phyloP scores from a whole-genome alignment of 2,888 invertebrate species.

The Nipponacmea schrenckii region DNA sequence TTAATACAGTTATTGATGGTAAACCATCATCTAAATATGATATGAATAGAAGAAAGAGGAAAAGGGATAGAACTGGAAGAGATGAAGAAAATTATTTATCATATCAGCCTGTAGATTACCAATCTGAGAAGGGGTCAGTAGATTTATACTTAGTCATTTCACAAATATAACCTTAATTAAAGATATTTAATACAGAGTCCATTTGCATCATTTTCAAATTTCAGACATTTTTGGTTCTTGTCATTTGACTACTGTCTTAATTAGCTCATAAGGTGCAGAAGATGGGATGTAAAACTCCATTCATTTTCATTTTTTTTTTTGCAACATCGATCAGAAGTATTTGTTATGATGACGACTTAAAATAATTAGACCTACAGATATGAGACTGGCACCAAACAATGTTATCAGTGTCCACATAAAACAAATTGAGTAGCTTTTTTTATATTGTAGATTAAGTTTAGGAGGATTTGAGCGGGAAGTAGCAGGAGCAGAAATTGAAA shows the following conservation, averaged over 20 bases:
- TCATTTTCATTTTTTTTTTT: too few species aligned
- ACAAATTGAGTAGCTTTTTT: too few species aligned
- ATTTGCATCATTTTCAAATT: neutral
- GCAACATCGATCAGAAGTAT: too few species aligned
- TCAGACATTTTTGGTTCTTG: too few species aligned
- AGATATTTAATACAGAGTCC: too few species aligned
- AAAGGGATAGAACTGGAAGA: slow-evolving; percentile 38
- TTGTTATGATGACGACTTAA: too few species aligned
- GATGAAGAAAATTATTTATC: slow-evolving; percentile 89
- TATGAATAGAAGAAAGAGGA: slow-evolving; percentile 41
- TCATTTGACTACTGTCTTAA: too few species aligned
- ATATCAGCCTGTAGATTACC: slow-evolving; percentile 84
- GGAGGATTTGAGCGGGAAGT: slow-evolving; percentile 87
- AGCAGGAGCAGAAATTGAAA: slow-evolving; percentile 81
- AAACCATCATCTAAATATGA: slow-evolving; percentile 66
- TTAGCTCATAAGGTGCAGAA: too few species aligned
- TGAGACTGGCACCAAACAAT: too few species aligned
- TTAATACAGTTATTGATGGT: slow-evolving; percentile 73
- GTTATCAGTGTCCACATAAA: too few species aligned
- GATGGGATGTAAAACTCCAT: neutral
- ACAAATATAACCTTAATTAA: too few species aligned
- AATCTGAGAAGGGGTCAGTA: slow-evolving; percentile 71
- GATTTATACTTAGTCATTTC: neutral
- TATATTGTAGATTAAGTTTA: slow-evolving; percentile 68
- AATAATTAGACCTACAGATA: too few species aligned